Conservation (phyloP, 92 coral and sea anemone species). For the Anthopleura xanthogrammica region DNA sequence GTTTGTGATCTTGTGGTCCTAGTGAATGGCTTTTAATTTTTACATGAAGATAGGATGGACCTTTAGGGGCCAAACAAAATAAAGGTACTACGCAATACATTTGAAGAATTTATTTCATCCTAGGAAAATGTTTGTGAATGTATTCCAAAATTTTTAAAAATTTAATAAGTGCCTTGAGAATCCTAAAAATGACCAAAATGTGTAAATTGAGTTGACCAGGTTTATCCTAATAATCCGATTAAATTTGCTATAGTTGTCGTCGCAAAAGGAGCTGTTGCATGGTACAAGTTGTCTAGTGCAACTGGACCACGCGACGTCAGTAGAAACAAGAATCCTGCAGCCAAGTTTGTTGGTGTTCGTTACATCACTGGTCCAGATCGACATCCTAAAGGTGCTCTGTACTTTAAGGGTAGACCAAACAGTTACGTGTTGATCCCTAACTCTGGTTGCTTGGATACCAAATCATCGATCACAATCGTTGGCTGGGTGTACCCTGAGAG, state of each 20-base stretch:
- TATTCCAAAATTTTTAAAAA: too few species aligned
- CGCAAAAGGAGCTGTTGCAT: too few species aligned
- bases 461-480: slow-evolving; percentile 52
- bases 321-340: slow-evolving; percentile 42
- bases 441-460: slow-evolving; percentile 55
- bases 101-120: too few species aligned
- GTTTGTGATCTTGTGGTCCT: slow-evolving; percentile 36
- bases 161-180: too few species aligned
- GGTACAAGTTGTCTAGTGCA: slow-evolving; percentile 5
- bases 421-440: slow-evolving; percentile 68
- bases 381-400: slow-evolving; percentile 46
- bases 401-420: slow-evolving; percentile 46
- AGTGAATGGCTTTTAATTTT: neutral
- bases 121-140: too few species aligned
- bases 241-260: too few species aligned
- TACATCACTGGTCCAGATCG: slow-evolving; percentile 53
- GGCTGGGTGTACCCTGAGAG: slow-evolving; percentile 72
- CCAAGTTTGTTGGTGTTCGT: slow-evolving; percentile 23
- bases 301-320: slow-evolving; percentile 57
- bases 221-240: too few species aligned
- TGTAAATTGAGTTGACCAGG: too few species aligned
- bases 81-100: slow-evolving; percentile 3
- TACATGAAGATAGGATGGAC: too few species aligned
- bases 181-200: too few species aligned
- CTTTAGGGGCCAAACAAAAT: slow-evolving; percentile 37